Evolutionary conservation across 2,888 invertebrate species (phyloP), one percentile per base, ranked within the genome.

Genomic region (Dasysyrphus albostriatus): DNA sequence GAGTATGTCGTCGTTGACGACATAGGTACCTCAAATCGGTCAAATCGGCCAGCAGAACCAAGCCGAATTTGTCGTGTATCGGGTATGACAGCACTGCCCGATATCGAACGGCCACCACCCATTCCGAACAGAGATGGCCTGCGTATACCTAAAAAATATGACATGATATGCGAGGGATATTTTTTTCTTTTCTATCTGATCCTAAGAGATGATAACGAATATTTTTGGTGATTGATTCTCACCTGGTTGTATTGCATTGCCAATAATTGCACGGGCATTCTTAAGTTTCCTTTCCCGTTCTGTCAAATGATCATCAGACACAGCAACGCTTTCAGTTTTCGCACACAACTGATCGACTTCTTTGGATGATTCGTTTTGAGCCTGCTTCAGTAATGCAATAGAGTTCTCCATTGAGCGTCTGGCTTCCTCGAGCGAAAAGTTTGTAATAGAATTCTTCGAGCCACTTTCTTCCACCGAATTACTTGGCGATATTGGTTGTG

Each of bases 191-290:
- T 85, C 67, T 85, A 74, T 61, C 65, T 79, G 78, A 93, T 70
- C 56, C 61, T 63, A 69, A 34, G 61, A 80, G 77, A 88, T 88
- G 88, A 87, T 80, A 70, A 87, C 82, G 75, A 80, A 80, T 80
- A 67, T 44, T 69, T 42, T 74, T 67, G 56, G 63, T 58, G 82
- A 72, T 49, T 72, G 14, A 10, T 12, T 89, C 92, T 90, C 83
- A 92, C 92, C 94, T 89, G 93, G 93, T 87, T 92, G 92, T 90
- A 96, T 95, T 89, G 95, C 96, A 91, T 95, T 94, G 88, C 96
- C 95, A 88, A 96, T 96, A 89, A 96, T 95, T 90, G 95, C 95
- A 73, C 96, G 94, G 2, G 96, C 96, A 89, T 95, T 95, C 90
- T 95, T 95, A 92, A 92, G 94, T 93, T 94, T 94, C 89, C 93